Evolutionary conservation across 2,888 invertebrate genomes (phyloP).

Genomic region (Orgyia antiqua): DNA sequence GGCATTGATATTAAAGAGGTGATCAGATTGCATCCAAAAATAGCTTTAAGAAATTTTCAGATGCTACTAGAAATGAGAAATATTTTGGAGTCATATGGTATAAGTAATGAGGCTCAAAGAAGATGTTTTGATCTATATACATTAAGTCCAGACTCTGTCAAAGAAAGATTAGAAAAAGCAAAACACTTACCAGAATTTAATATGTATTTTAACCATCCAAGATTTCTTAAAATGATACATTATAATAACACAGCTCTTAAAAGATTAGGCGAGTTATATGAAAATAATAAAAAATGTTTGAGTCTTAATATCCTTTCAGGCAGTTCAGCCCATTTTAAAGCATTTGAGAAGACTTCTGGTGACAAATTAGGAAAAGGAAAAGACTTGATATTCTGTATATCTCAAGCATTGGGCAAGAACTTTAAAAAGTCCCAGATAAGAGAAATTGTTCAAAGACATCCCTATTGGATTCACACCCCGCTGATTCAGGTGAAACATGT

Average conservation of each 20-base stretch:
- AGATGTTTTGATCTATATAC: constrained; percentile 67
- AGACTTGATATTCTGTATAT: constrained; percentile 59
- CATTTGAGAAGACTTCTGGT: constrained; percentile 63
- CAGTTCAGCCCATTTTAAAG: constrained; percentile 52
- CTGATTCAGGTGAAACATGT: constrained; percentile 58
- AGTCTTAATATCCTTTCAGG: constrained; percentile 67
- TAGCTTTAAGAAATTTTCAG: constrained; percentile 50
- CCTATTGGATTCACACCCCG: constrained; percentile 68
- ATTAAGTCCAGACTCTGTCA: constrained; percentile 52
- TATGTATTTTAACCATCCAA: constrained; percentile 55
- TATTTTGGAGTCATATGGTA: constrained; percentile 50
- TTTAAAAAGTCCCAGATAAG: constrained; percentile 42
- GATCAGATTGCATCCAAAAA: constrained; percentile 58
- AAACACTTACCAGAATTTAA: constrained; percentile 58
- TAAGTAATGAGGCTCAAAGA: constrained; percentile 59
- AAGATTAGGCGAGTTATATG: constrained; percentile 48
- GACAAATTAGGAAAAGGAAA: constrained; percentile 65
- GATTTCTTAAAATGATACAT: constrained; percentile 65
- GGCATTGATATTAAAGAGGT: constrained; percentile 67
- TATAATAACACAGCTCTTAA: constrained; percentile 57
- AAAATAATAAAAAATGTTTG: constrained; percentile 58
- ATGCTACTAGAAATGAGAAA: constrained; percentile 49
- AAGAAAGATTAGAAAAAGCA: constrained; percentile 51
- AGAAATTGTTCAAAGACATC: constrained; percentile 51
- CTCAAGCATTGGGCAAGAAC: constrained; percentile 43